Evolutionary conservation across 2,888 invertebrate species (phyloP).

Genomic region (Eretmocerus hayati): DNA sequence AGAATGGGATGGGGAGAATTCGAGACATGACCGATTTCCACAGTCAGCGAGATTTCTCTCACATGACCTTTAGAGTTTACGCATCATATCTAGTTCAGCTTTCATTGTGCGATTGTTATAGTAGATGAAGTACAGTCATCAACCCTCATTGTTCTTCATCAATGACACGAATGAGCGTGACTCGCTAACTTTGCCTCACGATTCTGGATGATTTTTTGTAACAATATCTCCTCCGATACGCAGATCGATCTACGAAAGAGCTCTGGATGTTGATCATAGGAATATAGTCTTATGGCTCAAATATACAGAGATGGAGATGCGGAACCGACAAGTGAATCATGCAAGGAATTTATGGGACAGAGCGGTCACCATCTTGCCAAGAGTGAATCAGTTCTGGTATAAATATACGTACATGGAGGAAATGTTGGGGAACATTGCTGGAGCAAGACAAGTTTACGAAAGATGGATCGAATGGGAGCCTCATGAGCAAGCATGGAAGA

Average conservation of each 20-base stretch:
- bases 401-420: constrained; percentile 99
- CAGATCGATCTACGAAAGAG: constrained; percentile 93
- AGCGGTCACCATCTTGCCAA: constrained; percentile 90
- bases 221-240: too few relatives aligned
- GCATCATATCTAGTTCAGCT: too few relatives aligned
- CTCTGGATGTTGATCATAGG: constrained; percentile 94
- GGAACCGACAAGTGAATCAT: constrained; percentile 91
- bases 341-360: constrained; percentile 98
- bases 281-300: constrained; percentile 96
- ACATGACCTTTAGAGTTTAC: too few relatives aligned
- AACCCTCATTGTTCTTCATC: too few relatives aligned
- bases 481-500: constrained; percentile 99
- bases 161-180: too few relatives aligned
- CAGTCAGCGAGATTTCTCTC: too few relatives aligned
- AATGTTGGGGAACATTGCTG: constrained; percentile 93
- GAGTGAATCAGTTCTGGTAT: constrained; percentile 99
- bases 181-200: too few relatives aligned
- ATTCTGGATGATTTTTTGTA: too few relatives aligned
- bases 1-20: too few relatives aligned
- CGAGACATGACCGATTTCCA: too few relatives aligned
- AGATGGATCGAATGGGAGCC: constrained; percentile 99
- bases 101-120: too few relatives aligned
- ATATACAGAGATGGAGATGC: constrained; percentile 99
- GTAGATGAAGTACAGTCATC: too few relatives aligned
- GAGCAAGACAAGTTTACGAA: constrained; percentile 79